Evolutionary conservation across 2,888 invertebrate genomes (phyloP).

Genomic region (Euplexia lucipara): DNA sequence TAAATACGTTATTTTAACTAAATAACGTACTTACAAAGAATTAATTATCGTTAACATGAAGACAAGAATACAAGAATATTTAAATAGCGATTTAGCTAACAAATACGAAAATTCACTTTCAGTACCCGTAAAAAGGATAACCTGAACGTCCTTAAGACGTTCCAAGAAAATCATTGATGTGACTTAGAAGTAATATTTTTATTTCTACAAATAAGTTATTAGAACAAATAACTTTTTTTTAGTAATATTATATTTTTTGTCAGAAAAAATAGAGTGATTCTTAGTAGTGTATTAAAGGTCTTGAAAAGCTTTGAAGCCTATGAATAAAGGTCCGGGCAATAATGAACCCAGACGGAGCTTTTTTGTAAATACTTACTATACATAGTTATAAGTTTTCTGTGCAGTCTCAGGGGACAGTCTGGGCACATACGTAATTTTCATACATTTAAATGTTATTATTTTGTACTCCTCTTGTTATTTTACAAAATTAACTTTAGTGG

Average conservation of each 20-base stretch:
- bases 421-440: no score
- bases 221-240: slow-evolving; percentile 2
- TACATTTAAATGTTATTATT: no score
- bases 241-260: neutral
- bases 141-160: neutral
- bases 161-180: neutral
- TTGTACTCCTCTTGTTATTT: no score
- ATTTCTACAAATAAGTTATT: neutral
- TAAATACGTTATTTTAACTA: no score
- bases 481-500: no score
- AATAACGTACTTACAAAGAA: no score
- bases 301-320: slow-evolving; percentile 33
- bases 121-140: no score
- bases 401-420: neutral
- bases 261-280: slow-evolving; percentile 9
- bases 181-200: neutral
- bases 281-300: slow-evolving; percentile 27
- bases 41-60: no score
- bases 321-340: slow-evolving; percentile 17
- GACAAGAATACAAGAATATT: no score
- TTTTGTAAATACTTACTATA: slow-evolving; percentile 1
- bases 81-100: no score
- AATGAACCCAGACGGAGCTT: slow-evolving; percentile 12
- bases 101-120: no score
- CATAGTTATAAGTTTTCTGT: neutral